Conservation (phyloP, 2,797 vertebrate species). For the Chelon labrosus region DNA sequence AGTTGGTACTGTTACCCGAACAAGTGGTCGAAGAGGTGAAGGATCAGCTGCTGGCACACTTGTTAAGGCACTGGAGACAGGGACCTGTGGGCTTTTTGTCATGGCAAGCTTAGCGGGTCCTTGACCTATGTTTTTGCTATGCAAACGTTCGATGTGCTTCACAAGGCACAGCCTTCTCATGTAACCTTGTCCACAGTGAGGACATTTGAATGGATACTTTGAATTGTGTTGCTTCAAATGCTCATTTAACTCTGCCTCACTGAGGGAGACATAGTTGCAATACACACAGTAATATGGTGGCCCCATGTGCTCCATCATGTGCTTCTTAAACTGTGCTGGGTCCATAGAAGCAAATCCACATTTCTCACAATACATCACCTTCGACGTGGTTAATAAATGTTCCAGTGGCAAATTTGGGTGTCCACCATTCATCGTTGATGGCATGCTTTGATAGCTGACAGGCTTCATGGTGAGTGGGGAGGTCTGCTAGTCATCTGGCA, state of each 20-base stretch:
- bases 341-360: conserved; percentile 91
- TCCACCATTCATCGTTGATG: conserved; percentile 47
- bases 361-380: conserved; percentile 89
- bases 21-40: conserved; percentile 42
- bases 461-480: conserved; percentile 68
- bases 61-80: conserved; percentile 69
- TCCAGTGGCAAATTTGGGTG: conserved; percentile 50
- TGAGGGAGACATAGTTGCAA: conserved; percentile 90
- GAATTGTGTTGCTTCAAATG: conserved; percentile 92
- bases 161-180: conserved; percentile 92
- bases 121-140: conserved; percentile 74
- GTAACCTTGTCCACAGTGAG: conserved; percentile 93
- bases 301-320: conserved; percentile 88
- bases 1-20: conserved; percentile 60
- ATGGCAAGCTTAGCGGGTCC: conserved; percentile 51
- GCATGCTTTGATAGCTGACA: conserved; percentile 65
- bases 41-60: conserved; percentile 48
- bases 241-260: conserved; percentile 90
- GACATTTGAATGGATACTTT: conserved; percentile 90
- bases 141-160: conserved; percentile 92
- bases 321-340: conserved; percentile 85
- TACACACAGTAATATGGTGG: conserved; percentile 92
- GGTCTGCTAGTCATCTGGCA: conserved; percentile 52
- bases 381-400: conserved; percentile 40
- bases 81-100: conserved; percentile 42